A percentile compares a stretch with the other conserved stretches of the same genome.
Evolutionary conservation across 2,113 vertebrate genomes (phyloP).

Genomic region (Malurus melanocephalus): DNA sequence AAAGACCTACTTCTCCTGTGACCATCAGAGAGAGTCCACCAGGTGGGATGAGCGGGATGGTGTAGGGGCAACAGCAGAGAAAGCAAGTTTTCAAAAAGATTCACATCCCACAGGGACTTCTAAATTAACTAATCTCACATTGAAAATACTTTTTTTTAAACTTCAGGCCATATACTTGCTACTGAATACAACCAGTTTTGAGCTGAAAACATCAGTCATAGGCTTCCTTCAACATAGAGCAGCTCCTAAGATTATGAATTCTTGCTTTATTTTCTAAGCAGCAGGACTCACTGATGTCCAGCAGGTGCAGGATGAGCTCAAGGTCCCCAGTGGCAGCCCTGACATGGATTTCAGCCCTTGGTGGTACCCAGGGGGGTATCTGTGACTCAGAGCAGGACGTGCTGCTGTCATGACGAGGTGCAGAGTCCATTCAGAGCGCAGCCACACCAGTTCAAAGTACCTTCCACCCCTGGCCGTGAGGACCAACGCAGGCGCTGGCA

Average conservation of each 20-base stretch:
- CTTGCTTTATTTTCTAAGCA: not conserved
- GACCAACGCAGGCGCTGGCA: accelerated
- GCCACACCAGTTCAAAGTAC: not conserved
- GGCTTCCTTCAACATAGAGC: not conserved
- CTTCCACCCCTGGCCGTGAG: accelerated
- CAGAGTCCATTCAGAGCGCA: not conserved
- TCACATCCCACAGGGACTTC: not conserved
- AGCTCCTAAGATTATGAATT: not conserved
- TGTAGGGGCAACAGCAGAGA: accelerated
- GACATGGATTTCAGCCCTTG: not conserved
- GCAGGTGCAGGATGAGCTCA: accelerated
- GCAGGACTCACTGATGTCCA: not conserved
- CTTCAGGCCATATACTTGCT: not conserved
- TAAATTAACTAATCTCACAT: not conserved
- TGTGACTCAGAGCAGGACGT: not conserved
- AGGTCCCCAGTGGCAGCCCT: not conserved
- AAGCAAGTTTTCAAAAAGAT: not conserved
- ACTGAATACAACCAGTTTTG: not conserved
- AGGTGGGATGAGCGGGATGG: not conserved
- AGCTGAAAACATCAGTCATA: not conserved
- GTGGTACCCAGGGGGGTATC: not conserved
- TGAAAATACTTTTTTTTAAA: not conserved
- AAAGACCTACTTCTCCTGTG: not conserved
- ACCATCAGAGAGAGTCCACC: not conserved
- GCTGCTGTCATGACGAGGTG: not conserved